A percentile compares a stretch with the other conserved stretches of the same genome.
phyloP scores from a whole-genome alignment of 2,113 vertebrate genomes.

The Seriola rivoliana region DNA sequence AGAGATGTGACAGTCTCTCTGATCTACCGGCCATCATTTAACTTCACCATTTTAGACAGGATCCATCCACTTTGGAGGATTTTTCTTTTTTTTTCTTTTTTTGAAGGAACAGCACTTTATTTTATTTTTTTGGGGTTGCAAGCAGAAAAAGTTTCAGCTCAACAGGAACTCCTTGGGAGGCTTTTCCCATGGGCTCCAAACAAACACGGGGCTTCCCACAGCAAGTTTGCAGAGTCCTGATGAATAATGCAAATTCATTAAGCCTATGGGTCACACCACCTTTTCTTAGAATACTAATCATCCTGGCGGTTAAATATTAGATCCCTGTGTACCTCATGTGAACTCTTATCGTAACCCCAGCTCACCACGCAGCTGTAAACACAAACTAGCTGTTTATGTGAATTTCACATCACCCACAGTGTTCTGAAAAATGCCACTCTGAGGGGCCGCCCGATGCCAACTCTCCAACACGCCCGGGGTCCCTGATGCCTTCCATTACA shows the following conservation, averaged over 20 bases:
- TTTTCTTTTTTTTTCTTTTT: neutral
- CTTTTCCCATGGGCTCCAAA: constrained; percentile 38
- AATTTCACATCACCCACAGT: constrained; percentile 24
- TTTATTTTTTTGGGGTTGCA: constrained; percentile 51
- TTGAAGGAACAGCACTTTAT: constrained; percentile 56
- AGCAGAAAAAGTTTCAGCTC: constrained; percentile 54
- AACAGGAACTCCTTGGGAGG: constrained; percentile 43
- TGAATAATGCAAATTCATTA: constrained; percentile 69
- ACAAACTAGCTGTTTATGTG: constrained; percentile 7
- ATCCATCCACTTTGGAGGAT: neutral
- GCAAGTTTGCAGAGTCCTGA: constrained; percentile 24
- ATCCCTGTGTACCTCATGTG: constrained; percentile 18
- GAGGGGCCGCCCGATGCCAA: constrained; percentile 18
- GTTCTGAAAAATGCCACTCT: constrained; percentile 11
- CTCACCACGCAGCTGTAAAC: constrained; percentile 12
- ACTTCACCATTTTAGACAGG: constrained; percentile 31
- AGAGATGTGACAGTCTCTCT: constrained; percentile 26
- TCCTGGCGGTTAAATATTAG: constrained; percentile 12
- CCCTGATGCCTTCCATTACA: constrained; percentile 23
- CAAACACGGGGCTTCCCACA: constrained; percentile 52
- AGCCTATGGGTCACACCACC: constrained; percentile 47
- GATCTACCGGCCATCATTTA: constrained; percentile 49
- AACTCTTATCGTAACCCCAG: constrained; percentile 46
- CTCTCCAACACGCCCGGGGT: neutral
- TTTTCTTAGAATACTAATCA: constrained; percentile 68